Evolutionary conservation across 92 coral and sea anemone species (phyloP).

Genomic region (Epizoanthus rinbou): DNA sequence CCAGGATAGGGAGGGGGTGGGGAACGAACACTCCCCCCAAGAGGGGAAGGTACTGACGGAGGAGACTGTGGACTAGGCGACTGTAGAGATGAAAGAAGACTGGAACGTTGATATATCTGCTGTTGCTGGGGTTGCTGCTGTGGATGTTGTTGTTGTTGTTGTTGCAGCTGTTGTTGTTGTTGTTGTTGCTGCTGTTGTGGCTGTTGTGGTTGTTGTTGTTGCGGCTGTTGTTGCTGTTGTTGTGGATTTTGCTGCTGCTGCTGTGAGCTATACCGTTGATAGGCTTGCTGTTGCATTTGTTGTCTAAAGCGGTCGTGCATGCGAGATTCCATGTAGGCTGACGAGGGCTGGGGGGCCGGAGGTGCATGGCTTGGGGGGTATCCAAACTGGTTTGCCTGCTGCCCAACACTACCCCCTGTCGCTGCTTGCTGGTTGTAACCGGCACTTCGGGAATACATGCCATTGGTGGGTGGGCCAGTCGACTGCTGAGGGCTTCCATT

Average conservation of each 20-base stretch:
- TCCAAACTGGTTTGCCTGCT: constrained; percentile 55
- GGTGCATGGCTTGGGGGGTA: constrained; percentile 69
- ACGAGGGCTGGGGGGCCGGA: constrained; percentile 63
- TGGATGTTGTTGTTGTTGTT: constrained; percentile 14
- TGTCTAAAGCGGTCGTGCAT: constrained; percentile 75
- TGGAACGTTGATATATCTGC: constrained; percentile 74
- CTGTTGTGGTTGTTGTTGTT: constrained; percentile 63
- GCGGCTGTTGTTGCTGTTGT: constrained; percentile 50
- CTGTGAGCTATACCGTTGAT: constrained; percentile 68
- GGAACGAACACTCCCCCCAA: constrained; percentile 86
- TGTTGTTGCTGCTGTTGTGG: constrained; percentile 38
- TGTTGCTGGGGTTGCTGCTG: constrained; percentile 48
- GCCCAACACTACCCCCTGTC: constrained; percentile 53
- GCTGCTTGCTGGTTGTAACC: constrained; percentile 57
- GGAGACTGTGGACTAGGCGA: constrained; percentile 91
- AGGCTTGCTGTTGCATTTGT: constrained; percentile 73
- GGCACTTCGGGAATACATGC: constrained; percentile 69
- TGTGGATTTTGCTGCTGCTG: constrained; percentile 48
- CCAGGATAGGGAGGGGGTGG: constrained; percentile 98
- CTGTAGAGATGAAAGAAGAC: constrained; percentile 67
- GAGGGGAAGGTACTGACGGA: constrained; percentile 72
- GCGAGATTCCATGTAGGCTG: constrained; percentile 71
- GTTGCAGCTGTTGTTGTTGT: constrained; percentile 52
- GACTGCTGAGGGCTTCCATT: constrained; percentile 66
- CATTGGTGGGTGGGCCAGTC: constrained; percentile 62